These are phyloP conservation scores for Drosophila pandora DNA, from an alignment of 1,140 invertebrate species.

Conservation along the genomic window DNA sequence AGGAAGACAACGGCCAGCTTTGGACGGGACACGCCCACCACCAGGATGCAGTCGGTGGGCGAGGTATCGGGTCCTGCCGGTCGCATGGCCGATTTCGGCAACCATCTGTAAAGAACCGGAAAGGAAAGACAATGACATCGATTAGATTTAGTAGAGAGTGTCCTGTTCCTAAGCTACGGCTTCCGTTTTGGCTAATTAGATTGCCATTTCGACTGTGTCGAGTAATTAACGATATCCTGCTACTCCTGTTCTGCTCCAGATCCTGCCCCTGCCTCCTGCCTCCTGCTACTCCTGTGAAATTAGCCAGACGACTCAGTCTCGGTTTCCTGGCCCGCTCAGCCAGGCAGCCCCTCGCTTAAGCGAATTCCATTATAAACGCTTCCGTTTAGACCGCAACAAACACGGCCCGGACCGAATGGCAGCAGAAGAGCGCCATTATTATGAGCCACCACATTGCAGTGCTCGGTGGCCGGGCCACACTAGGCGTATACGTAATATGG, in stretches of 20 bases:
- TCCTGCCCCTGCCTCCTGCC: not conserved
- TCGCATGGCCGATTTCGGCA: conserved; percentile 90
- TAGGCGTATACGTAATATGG: conserved; percentile 66
- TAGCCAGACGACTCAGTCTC: conserved; percentile 50
- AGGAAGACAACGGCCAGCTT: conserved; percentile 91
- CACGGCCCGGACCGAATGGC: not conserved
- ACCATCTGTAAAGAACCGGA: conserved; percentile 86
- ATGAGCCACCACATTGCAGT: conserved; percentile 50
- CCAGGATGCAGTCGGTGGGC: conserved; percentile 89
- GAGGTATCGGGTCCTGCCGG: conserved; percentile 90
- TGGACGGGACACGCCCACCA: conserved; percentile 90
- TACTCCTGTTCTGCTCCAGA: not conserved
- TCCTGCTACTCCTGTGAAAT: conserved; percentile 33
- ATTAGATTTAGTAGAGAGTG: conserved; percentile 16
- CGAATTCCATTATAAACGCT: conserved; percentile 79
- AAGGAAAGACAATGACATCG: conserved; percentile 17
- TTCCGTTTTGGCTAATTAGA: conserved; percentile 63
- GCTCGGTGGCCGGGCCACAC: conserved; percentile 8
- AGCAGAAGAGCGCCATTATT: conserved; percentile 54
- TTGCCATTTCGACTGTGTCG: conserved; percentile 42
- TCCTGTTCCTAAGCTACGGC: not conserved
- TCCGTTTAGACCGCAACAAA: conserved; percentile 76
- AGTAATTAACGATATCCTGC: conserved; percentile 30
- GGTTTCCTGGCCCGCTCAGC: conserved; percentile 10
- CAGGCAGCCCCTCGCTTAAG: conserved; percentile 47